Evolutionary conservation across 30 jellyfish, hydroid and myxozoan genomes (phyloP), one percentile per base, ranked within the genome.

Genomic region (Clytia hemisphaerica): DNA sequence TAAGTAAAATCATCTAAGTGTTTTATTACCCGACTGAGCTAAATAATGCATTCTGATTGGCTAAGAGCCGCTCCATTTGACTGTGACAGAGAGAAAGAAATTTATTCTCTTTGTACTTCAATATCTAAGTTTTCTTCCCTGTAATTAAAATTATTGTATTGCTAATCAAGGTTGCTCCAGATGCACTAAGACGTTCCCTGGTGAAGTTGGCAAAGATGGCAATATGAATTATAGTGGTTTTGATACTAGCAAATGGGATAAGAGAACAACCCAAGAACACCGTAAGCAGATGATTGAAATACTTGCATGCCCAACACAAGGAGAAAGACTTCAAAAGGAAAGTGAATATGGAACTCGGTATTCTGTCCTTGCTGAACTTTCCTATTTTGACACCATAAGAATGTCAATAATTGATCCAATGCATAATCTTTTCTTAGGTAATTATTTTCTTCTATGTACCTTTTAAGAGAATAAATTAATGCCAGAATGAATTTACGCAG

Each of bases 161-260:
- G 29, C 35, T 5, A 55, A 55, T 5, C 72, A 22, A 19, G 78
- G 78, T 10, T 66, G 78, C 21, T 66, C 78, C n/a, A 66, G 44
- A 46, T 66, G 78, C 72, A 66, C 37, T 4, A 66, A 66, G 44
- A 10, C 47, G 29, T 66, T 66, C 32, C 72, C 78, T 66, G 78
- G 78, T 15, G 73, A 46, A 5, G 14, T 66, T 10, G 72, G 72
- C 0, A 32, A 42, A 42, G 30, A 42, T 22, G 22, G 30, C 25
- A n/a, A 50, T 10, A 14, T 15, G 6, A 44, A 12, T 4, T 66
- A 66, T 44, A 32, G 72, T 37, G 78, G 76, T 16, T 66, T 66
- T 44, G 73, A 66, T 24, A 66, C 29, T 15, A 73, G 22, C 46
- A 40, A 24, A 16, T 66, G 78, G 78, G 73, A 36, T 15, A 16